phyloP scores from a whole-genome alignment of 1,140 invertebrate genomes.

The Bilobella aurantiaca region DNA sequence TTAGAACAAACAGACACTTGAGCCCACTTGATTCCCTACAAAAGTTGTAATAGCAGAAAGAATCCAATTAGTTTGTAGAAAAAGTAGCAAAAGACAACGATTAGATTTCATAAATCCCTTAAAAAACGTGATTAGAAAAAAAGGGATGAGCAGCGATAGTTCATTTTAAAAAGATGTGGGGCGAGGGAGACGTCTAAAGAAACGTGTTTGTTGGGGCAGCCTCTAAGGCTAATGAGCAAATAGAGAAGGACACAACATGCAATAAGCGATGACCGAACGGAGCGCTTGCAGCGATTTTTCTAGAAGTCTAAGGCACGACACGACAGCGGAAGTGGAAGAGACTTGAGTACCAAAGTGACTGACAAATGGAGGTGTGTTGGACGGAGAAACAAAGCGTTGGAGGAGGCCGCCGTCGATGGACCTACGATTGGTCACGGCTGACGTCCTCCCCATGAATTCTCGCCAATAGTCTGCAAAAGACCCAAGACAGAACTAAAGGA shows the following conservation, averaged over 20 bases:
- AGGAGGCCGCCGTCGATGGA: not conserved
- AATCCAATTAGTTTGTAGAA: not conserved
- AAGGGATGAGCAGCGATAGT: not conserved
- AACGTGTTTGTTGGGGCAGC: too few species aligned
- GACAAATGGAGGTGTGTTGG: conserved; percentile 21
- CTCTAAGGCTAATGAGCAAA: too few species aligned
- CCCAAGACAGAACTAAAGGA: not conserved
- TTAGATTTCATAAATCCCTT: not conserved
- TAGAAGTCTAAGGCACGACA: not conserved
- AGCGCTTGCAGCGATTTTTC: not conserved
- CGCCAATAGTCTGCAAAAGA: conserved; percentile 4
- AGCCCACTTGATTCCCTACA: too few species aligned
- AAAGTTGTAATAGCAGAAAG: too few species aligned
- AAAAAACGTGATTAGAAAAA: not conserved
- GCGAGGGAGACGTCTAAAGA: too few species aligned
- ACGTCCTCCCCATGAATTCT: not conserved
- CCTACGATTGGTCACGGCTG: not conserved
- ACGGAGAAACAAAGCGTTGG: conserved; percentile 3
- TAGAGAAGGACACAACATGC: too few species aligned
- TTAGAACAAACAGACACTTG: too few species aligned
- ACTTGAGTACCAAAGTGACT: conserved; percentile 31
- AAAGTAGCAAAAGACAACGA: not conserved
- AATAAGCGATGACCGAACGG: too few species aligned
- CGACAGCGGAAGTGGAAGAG: not conserved
- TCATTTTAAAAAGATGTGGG: too few species aligned